Percentiles rank a stretch among this genome's conserved stretches.
Evolutionary conservation across 1,140 invertebrate genomes (phyloP).

Genomic region (Littorina saxatilis): DNA sequence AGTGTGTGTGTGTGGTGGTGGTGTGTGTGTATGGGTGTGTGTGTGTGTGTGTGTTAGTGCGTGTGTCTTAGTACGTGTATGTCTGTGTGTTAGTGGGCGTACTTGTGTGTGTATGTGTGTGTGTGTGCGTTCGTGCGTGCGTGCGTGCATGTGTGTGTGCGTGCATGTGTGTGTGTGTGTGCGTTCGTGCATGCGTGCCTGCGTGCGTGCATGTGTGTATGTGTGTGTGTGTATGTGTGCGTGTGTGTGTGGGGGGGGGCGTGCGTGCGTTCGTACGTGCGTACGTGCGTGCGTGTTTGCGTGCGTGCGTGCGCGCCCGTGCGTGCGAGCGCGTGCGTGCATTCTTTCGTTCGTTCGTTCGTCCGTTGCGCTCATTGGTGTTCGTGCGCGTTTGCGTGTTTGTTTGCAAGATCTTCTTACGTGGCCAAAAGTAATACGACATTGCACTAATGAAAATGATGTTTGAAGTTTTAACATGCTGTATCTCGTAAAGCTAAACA

Average conservation of each 20-base stretch:
- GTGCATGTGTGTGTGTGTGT: conserved; percentile 21
- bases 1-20: not conserved
- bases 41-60: not conserved
- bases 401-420: not conserved
- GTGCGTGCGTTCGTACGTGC: not conserved
- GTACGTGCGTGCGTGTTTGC: not conserved
- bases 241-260: conserved; percentile 4
- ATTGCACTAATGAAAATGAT: too few relatives aligned
- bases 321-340: not conserved
- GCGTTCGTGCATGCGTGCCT: conserved; percentile 5
- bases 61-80: conserved; percentile 4
- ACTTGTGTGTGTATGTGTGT: not conserved
- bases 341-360: not conserved
- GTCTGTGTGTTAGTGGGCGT: conserved; percentile 13
- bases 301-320: not conserved
- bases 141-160: conserved; percentile 16
- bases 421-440: too few relatives aligned
- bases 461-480: too few relatives aligned
- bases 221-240: not conserved
- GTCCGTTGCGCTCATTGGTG: not conserved
- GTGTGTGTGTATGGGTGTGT: not conserved
- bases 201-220: not conserved
- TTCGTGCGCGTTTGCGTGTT: not conserved
- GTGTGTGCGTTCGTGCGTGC: not conserved
- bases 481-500: too few relatives aligned